Evolutionary conservation across 2,888 invertebrate species (phyloP), one percentile per base, ranked within the genome.

Genomic region (Cataglyphis rosenhaueri): DNA sequence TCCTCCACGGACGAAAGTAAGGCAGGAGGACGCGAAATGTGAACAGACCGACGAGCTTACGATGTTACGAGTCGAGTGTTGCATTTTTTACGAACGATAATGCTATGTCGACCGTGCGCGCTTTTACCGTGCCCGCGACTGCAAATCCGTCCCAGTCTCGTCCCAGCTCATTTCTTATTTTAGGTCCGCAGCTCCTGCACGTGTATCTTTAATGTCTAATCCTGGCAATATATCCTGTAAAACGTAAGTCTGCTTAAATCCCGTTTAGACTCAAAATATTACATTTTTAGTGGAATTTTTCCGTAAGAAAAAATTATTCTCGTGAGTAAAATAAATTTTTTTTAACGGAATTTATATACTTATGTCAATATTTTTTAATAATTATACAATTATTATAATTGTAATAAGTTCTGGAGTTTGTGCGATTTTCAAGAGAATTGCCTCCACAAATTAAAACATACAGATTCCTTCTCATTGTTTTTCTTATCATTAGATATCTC

Each of bases 51-150:
- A 57, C 71, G 44, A 75, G 48, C 66, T 62, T 75, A 38, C 61
- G 74, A 75, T 79, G 57, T 76, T 78, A 81, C 62, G 57, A 76
- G 65, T 32, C 38, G 73, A 64, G 25, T 38, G 41, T 79, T 88
- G 82, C 83, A 88, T 88, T 88, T 88, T 88, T 88, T 83, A 87
- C 82, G 87, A 86, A 81, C 29, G 57, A 70, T 71, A 74, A 84
- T 82, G 81, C 78, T 15, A 73, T 78, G 84, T 87, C 84, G 88
- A 88, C 85, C 84, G 32, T 55, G 21, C 59, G 55, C 57, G 71
- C 41, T 55, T 82, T 48, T 57, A 81, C 64, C 64, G 21, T 41
- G 68, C 48, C 66, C 68, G 64, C 55, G 59, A 61, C 52, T 84
- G 57, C 29, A 52, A 65, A 18, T 35, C 21, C 55, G 18, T 61